phyloP scores from a whole-genome alignment of 2,888 invertebrate species.

The Habroteleia sp. region DNA sequence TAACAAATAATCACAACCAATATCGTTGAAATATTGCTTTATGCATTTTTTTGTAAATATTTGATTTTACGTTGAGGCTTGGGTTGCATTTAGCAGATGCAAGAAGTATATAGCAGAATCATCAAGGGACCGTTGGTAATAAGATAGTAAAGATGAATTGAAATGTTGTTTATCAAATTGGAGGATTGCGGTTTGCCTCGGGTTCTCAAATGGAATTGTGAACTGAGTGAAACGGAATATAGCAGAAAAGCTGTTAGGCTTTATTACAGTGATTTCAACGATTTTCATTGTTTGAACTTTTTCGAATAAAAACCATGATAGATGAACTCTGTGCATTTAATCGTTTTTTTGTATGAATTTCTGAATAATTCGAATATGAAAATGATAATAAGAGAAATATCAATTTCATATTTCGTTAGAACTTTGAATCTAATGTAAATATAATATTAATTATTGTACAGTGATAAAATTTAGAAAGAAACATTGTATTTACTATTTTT shows the following conservation, averaged over 20 bases:
- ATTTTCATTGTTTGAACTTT: slow-evolving; percentile 10
- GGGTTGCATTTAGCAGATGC: slow-evolving; percentile 7
- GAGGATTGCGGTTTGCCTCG: slow-evolving; percentile 16
- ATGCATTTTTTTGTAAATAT: slow-evolving; percentile 1
- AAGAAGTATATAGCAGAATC: slow-evolving; percentile 5
- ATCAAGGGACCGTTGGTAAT: slow-evolving; percentile 23
- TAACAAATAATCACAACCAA: neutral
- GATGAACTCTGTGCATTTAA: neutral
- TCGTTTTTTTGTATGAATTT: slow-evolving; percentile 4
- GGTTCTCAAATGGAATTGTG: slow-evolving; percentile 18
- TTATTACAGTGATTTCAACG: slow-evolving; percentile 16
- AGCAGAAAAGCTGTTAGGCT: slow-evolving; percentile 4
- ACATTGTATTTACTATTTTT: no score
- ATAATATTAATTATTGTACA: no score
- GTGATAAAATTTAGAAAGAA: no score
- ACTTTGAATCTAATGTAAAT: no score
- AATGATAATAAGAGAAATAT: no score
- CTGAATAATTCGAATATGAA: no score
- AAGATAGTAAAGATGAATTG: slow-evolving; percentile 28
- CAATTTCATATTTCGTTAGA: no score
- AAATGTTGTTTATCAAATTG: slow-evolving; percentile 39
- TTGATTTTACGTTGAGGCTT: neutral
- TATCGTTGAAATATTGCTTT: neutral
- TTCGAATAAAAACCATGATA: slow-evolving; percentile 7
- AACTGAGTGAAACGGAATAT: slow-evolving; percentile 21